phyloP scores from a whole-genome alignment of 2,113 vertebrate genomes.

The Amazona guildingii region DNA sequence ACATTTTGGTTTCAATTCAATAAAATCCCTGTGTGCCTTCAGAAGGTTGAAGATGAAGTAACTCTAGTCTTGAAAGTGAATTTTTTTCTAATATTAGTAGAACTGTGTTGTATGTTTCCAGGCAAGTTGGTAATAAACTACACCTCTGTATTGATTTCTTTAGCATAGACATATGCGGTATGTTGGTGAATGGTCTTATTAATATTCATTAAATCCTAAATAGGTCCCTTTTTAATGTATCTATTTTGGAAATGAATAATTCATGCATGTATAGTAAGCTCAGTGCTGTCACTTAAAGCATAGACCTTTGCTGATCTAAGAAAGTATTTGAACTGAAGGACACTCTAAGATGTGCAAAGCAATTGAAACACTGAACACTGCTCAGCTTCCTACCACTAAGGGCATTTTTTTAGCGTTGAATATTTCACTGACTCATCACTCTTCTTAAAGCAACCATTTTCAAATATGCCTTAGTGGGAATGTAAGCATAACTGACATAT shows the following conservation, averaged over 20 bases:
- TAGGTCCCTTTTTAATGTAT: slow-evolving; percentile 51
- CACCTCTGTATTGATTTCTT: slow-evolving; percentile 27
- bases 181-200: slow-evolving; percentile 37
- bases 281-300: slow-evolving; percentile 39
- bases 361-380: not conserved
- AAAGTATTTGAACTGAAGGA: slow-evolving; percentile 48
- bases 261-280: slow-evolving; percentile 47
- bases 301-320: slow-evolving; percentile 42
- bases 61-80: not conserved
- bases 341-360: slow-evolving; percentile 17
- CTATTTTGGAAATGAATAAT: slow-evolving; percentile 66
- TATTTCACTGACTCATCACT: slow-evolving; percentile 19
- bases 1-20: not conserved
- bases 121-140: slow-evolving; percentile 8
- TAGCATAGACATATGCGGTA: slow-evolving; percentile 20
- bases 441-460: not conserved
- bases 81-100: slow-evolving; percentile 17
- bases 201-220: slow-evolving; percentile 67
- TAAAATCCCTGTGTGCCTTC: slow-evolving; percentile 28
- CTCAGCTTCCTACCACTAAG: not conserved
- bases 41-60: slow-evolving; percentile 38
- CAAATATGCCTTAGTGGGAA: not conserved
- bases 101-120: not conserved
- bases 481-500: not conserved
- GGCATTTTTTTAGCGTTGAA: not conserved